Evolutionary conservation across 1,140 invertebrate genomes (phyloP), one percentile per base, ranked within the genome.

Genomic region (Neodiprion fabricii): DNA sequence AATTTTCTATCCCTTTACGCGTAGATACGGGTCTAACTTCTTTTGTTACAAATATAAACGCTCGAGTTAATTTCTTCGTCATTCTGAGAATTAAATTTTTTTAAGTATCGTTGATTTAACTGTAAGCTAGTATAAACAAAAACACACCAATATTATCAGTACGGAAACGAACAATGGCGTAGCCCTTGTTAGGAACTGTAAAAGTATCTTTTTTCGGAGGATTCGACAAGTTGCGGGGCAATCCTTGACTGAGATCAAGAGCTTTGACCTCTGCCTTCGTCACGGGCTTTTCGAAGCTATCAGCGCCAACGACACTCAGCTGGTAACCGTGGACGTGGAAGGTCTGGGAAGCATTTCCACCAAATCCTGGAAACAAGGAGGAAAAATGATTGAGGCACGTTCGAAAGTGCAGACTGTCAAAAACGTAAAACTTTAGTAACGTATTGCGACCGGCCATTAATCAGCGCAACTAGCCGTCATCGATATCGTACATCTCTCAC

Each of bases 141-240:
- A 70, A 71, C 71, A 73, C 76, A 83, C 83, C 83, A 69, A 77
- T 73, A 80, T 83, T 85, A 17, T 83, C 77, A 11, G 83, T 83
- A 23, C 78, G 77, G 10, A 85, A 77, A 7, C 79, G 79, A 48
- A 85, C 71, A 69, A 85, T 80, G 8, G 79, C 21, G 67, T 81
- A 85, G 14, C 84, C 84, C 47, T 81, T 84, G 23, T 80, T 83
- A 9, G 84, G 84, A 0, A 84, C 78, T 10, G 80, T 75, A 10
- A 85, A 82, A n/a, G 81, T 82, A 71, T 85, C 84, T 40, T 84
- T 85, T 9, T 47, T 75, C 0, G 76, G 73, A 8, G 81, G 79
- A 76, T 81, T 76, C 9, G 82, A 66, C 8, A 89, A 77, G 75
- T 90, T 89, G 67, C 87, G 79, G 21, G 76, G 65, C 14, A 92